A percentile compares a stretch with the other conserved stretches of the same genome.
Conservation (phyloP, 2,888 invertebrate species). For the Cephus sareptanus region DNA sequence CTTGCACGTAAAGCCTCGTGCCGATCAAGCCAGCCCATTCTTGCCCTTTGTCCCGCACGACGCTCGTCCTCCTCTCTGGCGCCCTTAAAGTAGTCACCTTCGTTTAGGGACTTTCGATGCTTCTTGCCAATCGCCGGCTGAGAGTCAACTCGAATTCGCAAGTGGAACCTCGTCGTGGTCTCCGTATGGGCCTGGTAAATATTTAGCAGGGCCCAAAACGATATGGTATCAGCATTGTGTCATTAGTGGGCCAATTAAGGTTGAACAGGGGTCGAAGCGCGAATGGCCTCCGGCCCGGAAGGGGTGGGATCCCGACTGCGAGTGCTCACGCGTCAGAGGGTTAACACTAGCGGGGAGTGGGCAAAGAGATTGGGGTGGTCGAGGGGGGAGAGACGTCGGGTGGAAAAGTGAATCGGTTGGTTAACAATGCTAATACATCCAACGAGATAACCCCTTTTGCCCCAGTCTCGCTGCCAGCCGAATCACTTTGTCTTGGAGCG, state of each 20-base stretch:
- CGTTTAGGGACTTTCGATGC: not conserved
- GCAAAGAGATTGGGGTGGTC: conserved; percentile 44
- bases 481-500: conserved; percentile 51
- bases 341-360: conserved; percentile 24
- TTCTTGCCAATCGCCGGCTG: not conserved
- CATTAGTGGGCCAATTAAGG: not conserved
- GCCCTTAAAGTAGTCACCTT: not conserved
- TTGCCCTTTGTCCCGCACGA: not conserved
- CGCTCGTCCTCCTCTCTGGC: not conserved
- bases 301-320: conserved; percentile 20
- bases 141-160: not conserved
- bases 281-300: not conserved
- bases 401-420: conserved; percentile 54
- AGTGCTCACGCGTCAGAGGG: conserved; percentile 27
- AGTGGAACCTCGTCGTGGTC: not conserved
- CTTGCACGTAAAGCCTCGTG: conserved; percentile 7
- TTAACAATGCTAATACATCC: conserved; percentile 65
- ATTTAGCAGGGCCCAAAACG: not conserved
- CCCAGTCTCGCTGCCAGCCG: conserved; percentile 25
- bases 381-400: conserved; percentile 31
- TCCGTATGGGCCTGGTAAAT: not conserved
- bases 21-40: conserved; percentile 9
- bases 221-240: not conserved
- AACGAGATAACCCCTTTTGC: conserved; percentile 20
- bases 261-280: not conserved